Conservation (phyloP, 2,888 invertebrate genomes). For the Lepidocyrtinus sp. region DNA sequence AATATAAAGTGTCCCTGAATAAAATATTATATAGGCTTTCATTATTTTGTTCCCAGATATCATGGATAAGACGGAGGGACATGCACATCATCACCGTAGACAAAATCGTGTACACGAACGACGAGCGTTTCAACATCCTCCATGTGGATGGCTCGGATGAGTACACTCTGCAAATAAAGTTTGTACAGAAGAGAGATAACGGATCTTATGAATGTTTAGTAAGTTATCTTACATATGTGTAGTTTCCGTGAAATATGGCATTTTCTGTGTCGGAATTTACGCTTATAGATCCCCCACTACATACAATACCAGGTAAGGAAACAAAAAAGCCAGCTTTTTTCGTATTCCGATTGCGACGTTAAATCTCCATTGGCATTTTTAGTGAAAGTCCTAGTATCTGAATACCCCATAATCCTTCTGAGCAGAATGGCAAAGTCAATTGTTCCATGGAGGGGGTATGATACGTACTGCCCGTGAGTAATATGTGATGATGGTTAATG, state of each 20-base stretch:
- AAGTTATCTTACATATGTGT: too few relatives aligned
- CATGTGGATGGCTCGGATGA: constrained; percentile 92
- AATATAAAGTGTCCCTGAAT: too few relatives aligned
- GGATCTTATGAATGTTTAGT: constrained; percentile 96
- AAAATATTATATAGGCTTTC: constrained; percentile 16
- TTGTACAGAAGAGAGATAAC: constrained; percentile 92
- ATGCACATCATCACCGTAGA: constrained; percentile 95
- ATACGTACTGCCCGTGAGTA: background rate
- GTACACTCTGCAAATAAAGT: constrained; percentile 95
- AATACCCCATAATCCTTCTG: background rate
- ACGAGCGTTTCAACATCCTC: constrained; percentile 81
- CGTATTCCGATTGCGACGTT: too few relatives aligned
- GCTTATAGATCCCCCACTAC: too few relatives aligned
- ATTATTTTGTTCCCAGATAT: constrained; percentile 81
- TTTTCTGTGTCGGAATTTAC: too few relatives aligned
- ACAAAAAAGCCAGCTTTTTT: too few relatives aligned
- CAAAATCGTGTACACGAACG: constrained; percentile 91
- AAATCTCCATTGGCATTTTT: too few relatives aligned
- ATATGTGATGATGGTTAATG: constrained; percentile 15
- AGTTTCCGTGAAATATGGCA: too few relatives aligned
- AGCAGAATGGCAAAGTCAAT: background rate
- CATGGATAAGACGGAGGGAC: constrained; percentile 92
- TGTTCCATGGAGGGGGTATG: background rate
- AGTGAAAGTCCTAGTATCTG: background rate
- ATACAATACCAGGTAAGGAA: too few relatives aligned